Percentiles rank a stretch among this genome's conserved stretches.
Conservation (phyloP, 2,113 vertebrate species). For the Oreotragus oreotragus region DNA sequence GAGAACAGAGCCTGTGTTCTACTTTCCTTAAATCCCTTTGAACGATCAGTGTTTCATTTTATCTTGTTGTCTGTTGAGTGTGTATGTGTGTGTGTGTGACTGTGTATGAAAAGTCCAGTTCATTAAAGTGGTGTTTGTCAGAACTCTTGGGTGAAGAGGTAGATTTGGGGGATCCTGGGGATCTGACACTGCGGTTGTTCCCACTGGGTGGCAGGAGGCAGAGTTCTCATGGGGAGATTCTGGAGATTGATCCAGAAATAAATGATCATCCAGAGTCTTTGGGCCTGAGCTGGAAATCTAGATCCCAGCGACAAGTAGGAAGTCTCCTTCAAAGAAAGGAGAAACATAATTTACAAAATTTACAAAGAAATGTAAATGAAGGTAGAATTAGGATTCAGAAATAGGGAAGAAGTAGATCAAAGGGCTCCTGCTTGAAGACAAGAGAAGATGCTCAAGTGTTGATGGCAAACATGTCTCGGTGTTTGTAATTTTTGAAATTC, state of each 20-base stretch:
- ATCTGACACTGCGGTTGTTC: rapidly evolving
- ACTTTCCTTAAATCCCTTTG: not conserved
- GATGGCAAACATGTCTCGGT: rapidly evolving
- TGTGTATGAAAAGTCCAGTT: not conserved
- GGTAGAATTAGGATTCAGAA: not conserved
- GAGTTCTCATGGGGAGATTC: not conserved
- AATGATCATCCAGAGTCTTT: not conserved
- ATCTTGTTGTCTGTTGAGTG: not conserved
- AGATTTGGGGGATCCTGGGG: too few species aligned
- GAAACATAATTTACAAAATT: not conserved
- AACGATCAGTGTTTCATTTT: not conserved
- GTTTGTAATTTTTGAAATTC: not conserved
- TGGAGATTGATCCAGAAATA: not conserved
- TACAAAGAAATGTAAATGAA: not conserved
- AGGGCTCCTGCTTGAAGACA: not conserved
- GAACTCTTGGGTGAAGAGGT: not conserved
- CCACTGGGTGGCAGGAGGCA: not conserved
- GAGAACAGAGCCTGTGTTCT: rapidly evolving
- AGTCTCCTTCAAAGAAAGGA: not conserved
- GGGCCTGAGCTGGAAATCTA: not conserved
- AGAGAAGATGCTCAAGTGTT: not conserved
- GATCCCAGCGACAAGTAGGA: not conserved
- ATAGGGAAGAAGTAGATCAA: not conserved
- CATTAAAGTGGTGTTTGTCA: not conserved
- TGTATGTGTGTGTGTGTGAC: not conserved